Evolutionary conservation across 2,113 vertebrate species (phyloP).

Genomic region (Gavialis gangeticus): DNA sequence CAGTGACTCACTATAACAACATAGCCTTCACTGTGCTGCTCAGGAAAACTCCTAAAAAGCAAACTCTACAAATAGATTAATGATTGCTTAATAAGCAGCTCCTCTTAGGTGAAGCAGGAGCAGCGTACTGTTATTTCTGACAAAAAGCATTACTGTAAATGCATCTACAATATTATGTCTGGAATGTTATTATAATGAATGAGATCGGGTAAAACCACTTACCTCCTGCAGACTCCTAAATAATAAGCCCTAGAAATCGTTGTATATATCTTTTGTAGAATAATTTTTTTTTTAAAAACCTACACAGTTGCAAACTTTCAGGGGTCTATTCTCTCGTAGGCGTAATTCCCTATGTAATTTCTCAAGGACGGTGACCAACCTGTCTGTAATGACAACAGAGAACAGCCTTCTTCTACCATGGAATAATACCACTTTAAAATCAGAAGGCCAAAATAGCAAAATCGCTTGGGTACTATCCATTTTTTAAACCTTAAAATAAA

Average conservation of each 20-base stretch:
- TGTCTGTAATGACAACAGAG: too few relatives aligned
- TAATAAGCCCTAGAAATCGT: not conserved
- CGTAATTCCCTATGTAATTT: not conserved
- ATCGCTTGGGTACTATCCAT: too few relatives aligned
- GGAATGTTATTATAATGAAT: not conserved
- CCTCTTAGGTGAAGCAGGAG: not conserved
- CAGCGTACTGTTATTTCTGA: not conserved
- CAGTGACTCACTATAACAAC: not conserved
- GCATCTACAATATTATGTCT: not conserved
- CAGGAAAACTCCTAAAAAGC: not conserved
- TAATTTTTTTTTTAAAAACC: not conserved
- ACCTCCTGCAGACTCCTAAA: too few relatives aligned
- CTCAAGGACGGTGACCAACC: too few relatives aligned
- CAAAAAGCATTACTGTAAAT: not conserved
- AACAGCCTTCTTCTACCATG: not conserved
- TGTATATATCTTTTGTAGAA: not conserved
- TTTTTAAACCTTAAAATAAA: too few relatives aligned
- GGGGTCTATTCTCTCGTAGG: not conserved
- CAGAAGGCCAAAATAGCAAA: fast-evolving
- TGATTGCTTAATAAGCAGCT: not conserved
- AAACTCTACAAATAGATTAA: not conserved
- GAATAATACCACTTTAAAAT: not conserved
- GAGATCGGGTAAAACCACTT: too few relatives aligned
- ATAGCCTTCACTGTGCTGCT: not conserved
- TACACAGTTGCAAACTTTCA: not conserved